Conservation (phyloP, 2,888 invertebrate species). For the Cyclophora punctaria region DNA sequence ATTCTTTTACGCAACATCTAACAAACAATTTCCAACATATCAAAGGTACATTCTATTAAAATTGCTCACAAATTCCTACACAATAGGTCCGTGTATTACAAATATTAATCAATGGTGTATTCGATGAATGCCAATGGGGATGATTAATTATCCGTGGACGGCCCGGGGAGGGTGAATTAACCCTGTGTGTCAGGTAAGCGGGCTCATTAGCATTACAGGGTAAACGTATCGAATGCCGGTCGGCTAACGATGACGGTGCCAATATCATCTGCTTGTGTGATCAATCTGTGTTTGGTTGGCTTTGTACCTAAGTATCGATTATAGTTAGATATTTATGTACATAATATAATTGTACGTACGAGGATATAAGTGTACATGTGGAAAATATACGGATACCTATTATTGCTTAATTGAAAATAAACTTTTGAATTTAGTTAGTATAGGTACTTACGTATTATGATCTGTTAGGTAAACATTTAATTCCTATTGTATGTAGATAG, state of each 20-base stretch:
- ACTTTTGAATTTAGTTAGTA: too few species aligned
- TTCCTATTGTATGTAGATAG: too few species aligned
- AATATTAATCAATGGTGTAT: constrained; percentile 35
- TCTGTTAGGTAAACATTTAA: too few species aligned
- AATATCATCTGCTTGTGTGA: constrained; percentile 1
- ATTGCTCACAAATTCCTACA: not conserved
- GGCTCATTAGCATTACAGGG: constrained; percentile 14
- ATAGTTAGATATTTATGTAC: too few species aligned
- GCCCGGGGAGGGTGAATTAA: constrained; percentile 21
- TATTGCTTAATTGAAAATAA: too few species aligned
- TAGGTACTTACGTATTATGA: too few species aligned
- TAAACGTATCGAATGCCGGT: constrained; percentile 6
- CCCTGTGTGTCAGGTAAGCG: constrained; percentile 13
- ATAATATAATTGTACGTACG: too few species aligned
- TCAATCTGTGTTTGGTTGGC: not conserved
- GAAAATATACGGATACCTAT: too few species aligned
- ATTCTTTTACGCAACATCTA: too few species aligned
- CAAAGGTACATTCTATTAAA: not conserved
- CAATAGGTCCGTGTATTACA: constrained; percentile 23
- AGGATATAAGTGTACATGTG: too few species aligned
- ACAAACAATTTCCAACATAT: constrained; percentile 4
- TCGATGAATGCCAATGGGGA: constrained; percentile 31
- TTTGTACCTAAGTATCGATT: too few species aligned
- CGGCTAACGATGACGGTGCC: constrained; percentile 14
- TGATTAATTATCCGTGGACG: constrained; percentile 43